Conservation (phyloP, 2,888 invertebrate genomes). For the Doris montereyensis region DNA sequence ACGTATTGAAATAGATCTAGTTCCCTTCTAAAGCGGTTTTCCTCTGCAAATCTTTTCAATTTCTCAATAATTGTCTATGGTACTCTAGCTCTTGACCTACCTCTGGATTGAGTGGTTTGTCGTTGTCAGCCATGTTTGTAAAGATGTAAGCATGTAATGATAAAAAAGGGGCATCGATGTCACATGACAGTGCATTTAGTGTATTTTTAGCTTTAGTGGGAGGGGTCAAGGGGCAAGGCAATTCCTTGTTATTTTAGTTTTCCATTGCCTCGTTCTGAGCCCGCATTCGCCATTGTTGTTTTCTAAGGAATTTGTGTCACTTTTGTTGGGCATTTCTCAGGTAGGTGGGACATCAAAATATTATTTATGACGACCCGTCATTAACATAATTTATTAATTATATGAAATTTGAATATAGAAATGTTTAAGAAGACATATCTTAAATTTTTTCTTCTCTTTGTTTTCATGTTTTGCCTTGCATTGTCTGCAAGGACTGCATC, state of each 20-base stretch:
- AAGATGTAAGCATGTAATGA: too few relatives aligned
- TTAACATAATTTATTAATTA: slow-evolving; percentile 67
- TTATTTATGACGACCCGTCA: slow-evolving; percentile 56
- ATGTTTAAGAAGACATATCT: too few relatives aligned
- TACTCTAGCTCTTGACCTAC: too few relatives aligned
- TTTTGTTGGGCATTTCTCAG: slow-evolving; percentile 7
- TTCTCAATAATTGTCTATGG: too few relatives aligned
- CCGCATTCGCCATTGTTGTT: not conserved
- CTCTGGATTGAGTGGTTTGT: not conserved
- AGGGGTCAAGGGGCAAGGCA: not conserved
- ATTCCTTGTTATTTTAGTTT: not conserved
- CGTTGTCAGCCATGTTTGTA: not conserved
- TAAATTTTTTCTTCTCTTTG: too few relatives aligned
- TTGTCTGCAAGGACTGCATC: too few relatives aligned
- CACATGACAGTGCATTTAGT: not conserved
- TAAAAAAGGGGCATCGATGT: too few relatives aligned
- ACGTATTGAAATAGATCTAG: too few relatives aligned
- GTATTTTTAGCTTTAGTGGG: not conserved
- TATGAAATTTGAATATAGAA: too few relatives aligned
- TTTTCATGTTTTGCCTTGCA: too few relatives aligned
- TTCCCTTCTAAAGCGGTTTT: too few relatives aligned
- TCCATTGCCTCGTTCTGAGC: not conserved
- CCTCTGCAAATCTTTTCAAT: too few relatives aligned
- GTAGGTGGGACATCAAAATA: slow-evolving; percentile 52
- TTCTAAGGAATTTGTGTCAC: not conserved